These are phyloP conservation scores for Blomia tropicalis DNA, from an alignment of 2,888 invertebrate species.

Conservation along the genomic window DNA sequence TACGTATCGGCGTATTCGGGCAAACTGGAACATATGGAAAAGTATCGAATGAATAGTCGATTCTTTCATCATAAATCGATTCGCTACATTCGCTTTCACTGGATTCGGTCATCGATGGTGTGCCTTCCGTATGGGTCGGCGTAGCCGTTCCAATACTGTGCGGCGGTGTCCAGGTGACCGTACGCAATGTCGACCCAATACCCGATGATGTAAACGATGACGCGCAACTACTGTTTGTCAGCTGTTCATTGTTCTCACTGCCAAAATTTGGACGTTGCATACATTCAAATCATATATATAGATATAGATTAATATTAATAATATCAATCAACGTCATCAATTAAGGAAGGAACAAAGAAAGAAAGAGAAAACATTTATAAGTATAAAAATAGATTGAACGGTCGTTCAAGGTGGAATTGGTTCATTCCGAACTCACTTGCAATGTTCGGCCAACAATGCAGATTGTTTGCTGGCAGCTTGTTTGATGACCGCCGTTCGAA, in stretches of 20 bases:
- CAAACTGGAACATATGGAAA: conserved; percentile 25
- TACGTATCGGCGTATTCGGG: conserved; percentile 30
- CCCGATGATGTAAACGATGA: conserved; percentile 30
- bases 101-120: conserved; percentile 90
- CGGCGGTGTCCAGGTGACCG: conserved; percentile 34
- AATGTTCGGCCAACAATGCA: conserved; percentile 6
- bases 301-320: background rate
- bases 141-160: conserved; percentile 43
- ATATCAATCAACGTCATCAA: background rate
- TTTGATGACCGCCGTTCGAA: conserved; percentile 25
- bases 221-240: conserved; percentile 31
- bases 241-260: conserved; percentile 30
- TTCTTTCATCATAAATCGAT: background rate
- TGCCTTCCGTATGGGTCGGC: conserved; percentile 96
- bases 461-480: conserved; percentile 24
- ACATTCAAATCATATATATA: too few species aligned
- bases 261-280: too few species aligned
- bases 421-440: background rate
- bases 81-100: conserved; percentile 49
- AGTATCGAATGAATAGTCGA: background rate
- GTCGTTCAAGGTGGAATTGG: too few species aligned
- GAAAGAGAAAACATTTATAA: too few species aligned
- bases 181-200: conserved; percentile 28
- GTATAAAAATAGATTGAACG: too few species aligned
- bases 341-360: too few species aligned